These are phyloP conservation scores for Ligdia adustata DNA, from an alignment of 2,888 invertebrate genomes.

Conservation along the genomic window DNA sequence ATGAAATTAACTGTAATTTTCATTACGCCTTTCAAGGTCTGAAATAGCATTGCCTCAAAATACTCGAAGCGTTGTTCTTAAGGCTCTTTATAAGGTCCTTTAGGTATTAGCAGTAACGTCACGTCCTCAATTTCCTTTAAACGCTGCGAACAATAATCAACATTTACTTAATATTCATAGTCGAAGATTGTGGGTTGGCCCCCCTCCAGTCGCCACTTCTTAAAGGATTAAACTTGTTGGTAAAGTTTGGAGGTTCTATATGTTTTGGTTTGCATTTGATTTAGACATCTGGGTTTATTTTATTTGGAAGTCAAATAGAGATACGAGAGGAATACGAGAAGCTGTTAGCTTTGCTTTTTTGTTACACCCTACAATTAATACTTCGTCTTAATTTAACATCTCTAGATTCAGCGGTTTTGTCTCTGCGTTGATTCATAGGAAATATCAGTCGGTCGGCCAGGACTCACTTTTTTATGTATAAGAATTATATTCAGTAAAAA, in stretches of 20 bases:
- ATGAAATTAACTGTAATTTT: slow-evolving; percentile 19
- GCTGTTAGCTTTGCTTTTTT: background rate
- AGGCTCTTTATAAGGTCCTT: slow-evolving; percentile 20
- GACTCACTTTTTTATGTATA: no score
- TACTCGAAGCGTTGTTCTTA: slow-evolving; percentile 9
- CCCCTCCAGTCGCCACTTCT: slow-evolving; percentile 18
- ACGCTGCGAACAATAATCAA: slow-evolving; percentile 69
- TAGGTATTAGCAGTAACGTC: slow-evolving; percentile 35
- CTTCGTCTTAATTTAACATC: no score
- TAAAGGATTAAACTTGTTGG: slow-evolving; percentile 32
- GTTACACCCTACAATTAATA: no score
- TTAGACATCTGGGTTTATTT: background rate
- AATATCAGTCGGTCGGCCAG: no score
- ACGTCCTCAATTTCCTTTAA: slow-evolving; percentile 68
- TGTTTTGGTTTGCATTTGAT: slow-evolving; percentile 9
- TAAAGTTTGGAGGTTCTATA: slow-evolving; percentile 16
- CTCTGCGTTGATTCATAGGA: no score
- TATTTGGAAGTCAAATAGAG: background rate
- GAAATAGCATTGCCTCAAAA: slow-evolving; percentile 20
- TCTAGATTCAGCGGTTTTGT: background rate
- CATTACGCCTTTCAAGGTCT: slow-evolving; percentile 13
- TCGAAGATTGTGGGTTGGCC: slow-evolving; percentile 34
- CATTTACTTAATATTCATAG: slow-evolving; percentile 49
- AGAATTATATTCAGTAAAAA: no score
- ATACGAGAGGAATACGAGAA: background rate